These are phyloP conservation scores for Mizuhopecten yessoensis DNA, from an alignment of 1,140 invertebrate genomes.

Conservation along the genomic window DNA sequence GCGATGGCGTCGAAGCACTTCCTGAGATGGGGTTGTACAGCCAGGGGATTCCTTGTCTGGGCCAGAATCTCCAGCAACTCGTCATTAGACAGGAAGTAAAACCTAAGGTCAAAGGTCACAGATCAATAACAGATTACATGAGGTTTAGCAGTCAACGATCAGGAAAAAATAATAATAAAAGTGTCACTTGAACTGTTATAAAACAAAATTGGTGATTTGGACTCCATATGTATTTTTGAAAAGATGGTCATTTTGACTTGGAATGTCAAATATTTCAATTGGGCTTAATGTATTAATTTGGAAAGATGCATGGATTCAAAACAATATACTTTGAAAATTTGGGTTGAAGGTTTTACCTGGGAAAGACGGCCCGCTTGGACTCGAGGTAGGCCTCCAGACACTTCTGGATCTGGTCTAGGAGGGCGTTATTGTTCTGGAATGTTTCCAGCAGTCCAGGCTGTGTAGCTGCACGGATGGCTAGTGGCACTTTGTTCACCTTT, in stretches of 20 bases:
- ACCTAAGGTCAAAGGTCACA: slow-evolving; percentile 68
- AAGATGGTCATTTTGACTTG: too few species aligned
- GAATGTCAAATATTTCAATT: too few species aligned
- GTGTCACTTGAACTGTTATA: too few species aligned
- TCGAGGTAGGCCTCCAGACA: slow-evolving; percentile 84
- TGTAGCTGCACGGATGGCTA: slow-evolving; percentile 83
- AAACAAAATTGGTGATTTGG: too few species aligned
- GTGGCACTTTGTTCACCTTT: slow-evolving; percentile 83
- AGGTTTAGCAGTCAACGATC: too few species aligned
- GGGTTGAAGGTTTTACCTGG: slow-evolving; percentile 72
- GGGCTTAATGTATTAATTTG: too few species aligned
- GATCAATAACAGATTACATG: too few species aligned
- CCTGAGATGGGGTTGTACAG: slow-evolving; percentile 93
- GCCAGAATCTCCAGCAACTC: slow-evolving; percentile 84
- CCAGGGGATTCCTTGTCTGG: slow-evolving; percentile 92
- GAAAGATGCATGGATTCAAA: too few species aligned
- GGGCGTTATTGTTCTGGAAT: slow-evolving; percentile 83
- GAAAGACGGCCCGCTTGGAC: slow-evolving; percentile 83
- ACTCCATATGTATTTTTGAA: too few species aligned
- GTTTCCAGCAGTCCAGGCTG: slow-evolving; percentile 83
- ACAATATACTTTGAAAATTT: too few species aligned
- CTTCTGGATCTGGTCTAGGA: slow-evolving; percentile 84
- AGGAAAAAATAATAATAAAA: too few species aligned
- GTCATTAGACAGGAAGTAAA: slow-evolving; percentile 84
- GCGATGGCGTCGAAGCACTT: slow-evolving; percentile 93